These are phyloP conservation scores for Mylabris phalerata DNA, from an alignment of 1,140 invertebrate genomes.

Conservation along the genomic window DNA sequence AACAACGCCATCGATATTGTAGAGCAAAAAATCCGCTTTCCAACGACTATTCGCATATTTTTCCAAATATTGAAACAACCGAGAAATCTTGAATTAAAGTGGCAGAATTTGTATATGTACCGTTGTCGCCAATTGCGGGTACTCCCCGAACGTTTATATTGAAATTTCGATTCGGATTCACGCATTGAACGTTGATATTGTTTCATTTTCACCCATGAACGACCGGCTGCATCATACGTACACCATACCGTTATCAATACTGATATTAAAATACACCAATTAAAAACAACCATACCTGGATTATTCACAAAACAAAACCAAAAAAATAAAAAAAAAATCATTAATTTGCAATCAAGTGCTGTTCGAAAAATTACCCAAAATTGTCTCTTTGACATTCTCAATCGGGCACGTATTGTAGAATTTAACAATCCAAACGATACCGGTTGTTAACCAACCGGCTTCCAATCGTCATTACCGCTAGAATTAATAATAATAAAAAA, in stretches of 20 bases:
- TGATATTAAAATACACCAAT: constrained; percentile 67
- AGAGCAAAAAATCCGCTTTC: too few species aligned
- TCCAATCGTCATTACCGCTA: constrained; percentile 72
- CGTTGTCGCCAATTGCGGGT: constrained; percentile 84
- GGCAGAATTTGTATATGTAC: constrained; percentile 41
- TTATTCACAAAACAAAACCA: background rate
- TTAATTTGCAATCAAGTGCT: background rate
- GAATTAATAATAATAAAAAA: constrained; percentile 38
- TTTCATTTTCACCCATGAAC: constrained; percentile 93
- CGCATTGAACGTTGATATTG: constrained; percentile 78
- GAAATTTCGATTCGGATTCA: constrained; percentile 64
- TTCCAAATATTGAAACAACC: too few species aligned
- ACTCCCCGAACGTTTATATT: constrained; percentile 73
- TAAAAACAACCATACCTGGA: constrained; percentile 71
- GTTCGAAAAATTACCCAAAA: constrained; percentile 58
- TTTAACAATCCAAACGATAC: constrained; percentile 64
- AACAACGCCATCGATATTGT: too few species aligned
- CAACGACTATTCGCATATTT: too few species aligned
- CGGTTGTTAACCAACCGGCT: constrained; percentile 67
- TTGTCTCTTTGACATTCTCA: constrained; percentile 63
- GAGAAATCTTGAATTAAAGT: too few species aligned
- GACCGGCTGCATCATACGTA: constrained; percentile 78
- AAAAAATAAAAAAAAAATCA: too few species aligned
- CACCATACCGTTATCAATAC: constrained; percentile 79
- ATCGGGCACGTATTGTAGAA: constrained; percentile 65